phyloP scores from a whole-genome alignment of 2,888 invertebrate species.

The Meiosimyza platycephala region DNA sequence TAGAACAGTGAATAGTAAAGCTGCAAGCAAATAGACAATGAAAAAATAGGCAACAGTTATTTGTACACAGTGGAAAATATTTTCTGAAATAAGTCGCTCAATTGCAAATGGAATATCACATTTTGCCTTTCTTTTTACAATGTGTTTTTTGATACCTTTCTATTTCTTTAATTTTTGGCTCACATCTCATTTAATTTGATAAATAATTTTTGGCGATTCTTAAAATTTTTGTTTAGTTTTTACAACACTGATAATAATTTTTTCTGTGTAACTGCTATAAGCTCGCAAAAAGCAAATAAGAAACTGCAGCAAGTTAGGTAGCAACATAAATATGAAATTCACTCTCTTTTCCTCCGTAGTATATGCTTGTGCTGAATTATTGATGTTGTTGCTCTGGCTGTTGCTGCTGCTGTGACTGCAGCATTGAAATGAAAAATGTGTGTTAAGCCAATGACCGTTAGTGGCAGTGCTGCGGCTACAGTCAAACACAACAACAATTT shows the following conservation, averaged over 20 bases:
- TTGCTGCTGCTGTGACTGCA: slow-evolving; percentile 21
- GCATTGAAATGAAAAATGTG: slow-evolving; percentile 62
- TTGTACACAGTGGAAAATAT: too few species aligned
- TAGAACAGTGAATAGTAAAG: background rate
- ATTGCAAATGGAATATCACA: too few species aligned
- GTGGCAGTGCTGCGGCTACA: slow-evolving; percentile 23
- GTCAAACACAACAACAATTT: slow-evolving; percentile 5
- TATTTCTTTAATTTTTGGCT: too few species aligned
- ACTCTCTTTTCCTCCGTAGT: slow-evolving; percentile 21
- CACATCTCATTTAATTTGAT: too few species aligned
- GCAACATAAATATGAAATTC: slow-evolving; percentile 20
- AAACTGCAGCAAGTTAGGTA: background rate
- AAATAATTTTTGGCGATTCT: too few species aligned
- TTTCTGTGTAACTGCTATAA: background rate
- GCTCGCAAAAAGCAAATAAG: slow-evolving; percentile 2
- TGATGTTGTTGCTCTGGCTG: slow-evolving; percentile 12
- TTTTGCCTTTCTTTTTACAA: too few species aligned
- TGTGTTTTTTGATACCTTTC: too few species aligned
- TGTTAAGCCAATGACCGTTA: slow-evolving; percentile 68
- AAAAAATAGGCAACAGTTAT: too few species aligned
- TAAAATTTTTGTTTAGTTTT: too few species aligned
- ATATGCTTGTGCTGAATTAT: background rate
- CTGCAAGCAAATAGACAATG: too few species aligned
- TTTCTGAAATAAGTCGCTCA: too few species aligned
- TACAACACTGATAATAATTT: too few species aligned